Evolutionary conservation across 2,113 vertebrate species (phyloP).

Genomic region (Piaya cayana): DNA sequence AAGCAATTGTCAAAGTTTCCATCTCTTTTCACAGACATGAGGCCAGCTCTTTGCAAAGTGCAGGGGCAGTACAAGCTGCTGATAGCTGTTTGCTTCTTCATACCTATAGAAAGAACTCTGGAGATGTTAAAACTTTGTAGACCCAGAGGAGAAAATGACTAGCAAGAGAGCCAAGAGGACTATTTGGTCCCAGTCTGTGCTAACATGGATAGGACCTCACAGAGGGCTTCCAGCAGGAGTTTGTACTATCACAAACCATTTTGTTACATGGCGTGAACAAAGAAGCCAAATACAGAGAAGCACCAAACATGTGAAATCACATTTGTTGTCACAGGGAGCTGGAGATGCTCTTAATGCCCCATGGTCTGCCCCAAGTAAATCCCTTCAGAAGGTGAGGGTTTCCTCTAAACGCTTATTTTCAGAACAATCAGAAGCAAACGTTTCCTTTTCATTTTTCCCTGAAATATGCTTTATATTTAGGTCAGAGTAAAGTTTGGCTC

Average conservation of each 20-base stretch:
- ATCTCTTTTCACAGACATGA: neutral
- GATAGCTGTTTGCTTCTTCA: neutral
- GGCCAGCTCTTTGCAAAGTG: neutral
- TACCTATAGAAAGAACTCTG: neutral
- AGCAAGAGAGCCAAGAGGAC: neutral
- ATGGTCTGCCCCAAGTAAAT: neutral
- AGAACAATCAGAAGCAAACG: neutral
- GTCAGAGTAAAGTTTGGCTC: neutral
- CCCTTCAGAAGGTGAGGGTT: neutral
- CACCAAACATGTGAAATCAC: neutral
- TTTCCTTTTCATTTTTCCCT: neutral
- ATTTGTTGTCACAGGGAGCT: neutral
- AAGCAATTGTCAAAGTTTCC: neutral
- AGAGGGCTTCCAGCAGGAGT: neutral
- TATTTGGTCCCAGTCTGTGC: neutral
- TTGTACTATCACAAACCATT: neutral
- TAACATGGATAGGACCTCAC: neutral
- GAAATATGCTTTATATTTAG: neutral
- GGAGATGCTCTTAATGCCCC: neutral
- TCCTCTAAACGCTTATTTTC: neutral
- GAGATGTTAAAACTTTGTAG: neutral
- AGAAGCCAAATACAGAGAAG: neutral
- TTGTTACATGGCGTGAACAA: accelerated
- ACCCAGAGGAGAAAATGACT: neutral
- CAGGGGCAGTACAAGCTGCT: neutral